A percentile compares a stretch with the other conserved stretches of the same genome.
These are phyloP conservation scores for Schrankia costaestrigalis DNA, from an alignment of 2,888 invertebrate genomes.

Conservation along the genomic window DNA sequence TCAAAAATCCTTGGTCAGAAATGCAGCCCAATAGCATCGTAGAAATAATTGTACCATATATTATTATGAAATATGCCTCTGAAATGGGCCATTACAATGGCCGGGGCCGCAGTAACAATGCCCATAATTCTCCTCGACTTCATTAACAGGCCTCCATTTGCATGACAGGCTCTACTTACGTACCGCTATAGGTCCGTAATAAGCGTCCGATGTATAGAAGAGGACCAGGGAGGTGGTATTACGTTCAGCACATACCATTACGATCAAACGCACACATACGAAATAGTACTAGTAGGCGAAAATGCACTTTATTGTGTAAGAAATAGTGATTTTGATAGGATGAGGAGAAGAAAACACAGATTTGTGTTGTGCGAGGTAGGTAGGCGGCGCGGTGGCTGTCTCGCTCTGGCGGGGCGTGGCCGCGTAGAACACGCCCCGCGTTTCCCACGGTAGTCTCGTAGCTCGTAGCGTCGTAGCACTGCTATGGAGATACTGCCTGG, in stretches of 20 bases:
- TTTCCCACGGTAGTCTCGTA: constrained; percentile 36
- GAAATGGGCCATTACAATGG: constrained; percentile 72
- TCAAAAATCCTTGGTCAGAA: constrained; percentile 50
- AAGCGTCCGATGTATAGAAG: constrained; percentile 46
- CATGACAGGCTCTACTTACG: constrained; percentile 69
- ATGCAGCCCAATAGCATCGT: constrained; percentile 58
- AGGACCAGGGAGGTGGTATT: constrained; percentile 51
- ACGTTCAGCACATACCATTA: constrained; percentile 40
- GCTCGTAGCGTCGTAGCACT: constrained; percentile 38
- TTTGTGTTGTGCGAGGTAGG: constrained; percentile 42
- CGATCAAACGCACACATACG: constrained; percentile 18
- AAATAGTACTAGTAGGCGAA: constrained; percentile 20
- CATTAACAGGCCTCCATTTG: constrained; percentile 80
- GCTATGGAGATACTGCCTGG: constrained; percentile 25
- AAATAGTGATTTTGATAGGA: constrained; percentile 21
- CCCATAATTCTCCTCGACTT: constrained; percentile 78
- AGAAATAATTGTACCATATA: constrained; percentile 70
- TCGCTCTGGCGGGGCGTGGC: constrained; percentile 71
- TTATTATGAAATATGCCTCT: constrained; percentile 74
- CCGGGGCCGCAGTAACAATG: constrained; percentile 74
- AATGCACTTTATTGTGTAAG: constrained; percentile 38
- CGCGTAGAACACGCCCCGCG: constrained; percentile 54
- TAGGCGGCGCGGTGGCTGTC: constrained; percentile 64
- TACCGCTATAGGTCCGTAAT: constrained; percentile 59
- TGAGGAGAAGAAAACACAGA: constrained; percentile 36